Conservation (phyloP, 2,888 invertebrate genomes). For the Drosophila barbarae region DNA sequence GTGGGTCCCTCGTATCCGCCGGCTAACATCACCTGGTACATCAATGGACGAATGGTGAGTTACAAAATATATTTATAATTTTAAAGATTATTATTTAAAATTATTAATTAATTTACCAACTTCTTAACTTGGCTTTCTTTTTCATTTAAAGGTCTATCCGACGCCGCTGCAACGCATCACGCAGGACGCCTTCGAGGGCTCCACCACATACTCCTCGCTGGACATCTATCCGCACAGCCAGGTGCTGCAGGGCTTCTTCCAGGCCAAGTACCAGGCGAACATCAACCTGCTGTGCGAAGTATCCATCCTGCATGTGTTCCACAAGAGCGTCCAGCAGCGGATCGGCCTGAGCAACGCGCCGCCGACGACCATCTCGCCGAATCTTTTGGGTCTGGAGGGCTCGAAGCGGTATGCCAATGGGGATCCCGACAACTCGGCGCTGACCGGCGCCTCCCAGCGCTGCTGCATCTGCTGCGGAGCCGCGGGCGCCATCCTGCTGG, state of each 20-base stretch:
- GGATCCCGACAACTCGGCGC: conserved; percentile 79
- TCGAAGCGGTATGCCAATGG: conserved; percentile 77
- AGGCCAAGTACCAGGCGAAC: conserved; percentile 78
- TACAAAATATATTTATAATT: neutral
- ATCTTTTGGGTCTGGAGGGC: conserved; percentile 79
- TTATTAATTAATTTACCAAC: conserved; percentile 1
- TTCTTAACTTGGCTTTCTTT: neutral
- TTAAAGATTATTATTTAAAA: neutral
- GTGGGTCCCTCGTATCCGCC: conserved; percentile 82
- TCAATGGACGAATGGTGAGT: conserved; percentile 81
- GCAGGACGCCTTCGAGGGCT: conserved; percentile 78
- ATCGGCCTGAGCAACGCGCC: conserved; percentile 76
- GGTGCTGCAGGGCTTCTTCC: conserved; percentile 78
- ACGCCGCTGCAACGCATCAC: conserved; percentile 79
- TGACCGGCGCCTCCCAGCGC: conserved; percentile 74
- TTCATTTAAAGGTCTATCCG: conserved; percentile 76
- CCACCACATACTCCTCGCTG: conserved; percentile 78
- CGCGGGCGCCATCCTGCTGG: conserved; percentile 52
- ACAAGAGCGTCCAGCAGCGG: conserved; percentile 79
- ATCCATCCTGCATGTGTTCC: conserved; percentile 79
- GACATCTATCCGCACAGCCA: conserved; percentile 79
- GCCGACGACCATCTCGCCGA: conserved; percentile 79
- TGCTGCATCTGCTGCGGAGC: conserved; percentile 59
- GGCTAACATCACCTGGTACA: conserved; percentile 82
- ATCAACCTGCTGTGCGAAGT: conserved; percentile 79